phyloP scores from a whole-genome alignment of 1,140 invertebrate species.

The Magallana gigas region DNA sequence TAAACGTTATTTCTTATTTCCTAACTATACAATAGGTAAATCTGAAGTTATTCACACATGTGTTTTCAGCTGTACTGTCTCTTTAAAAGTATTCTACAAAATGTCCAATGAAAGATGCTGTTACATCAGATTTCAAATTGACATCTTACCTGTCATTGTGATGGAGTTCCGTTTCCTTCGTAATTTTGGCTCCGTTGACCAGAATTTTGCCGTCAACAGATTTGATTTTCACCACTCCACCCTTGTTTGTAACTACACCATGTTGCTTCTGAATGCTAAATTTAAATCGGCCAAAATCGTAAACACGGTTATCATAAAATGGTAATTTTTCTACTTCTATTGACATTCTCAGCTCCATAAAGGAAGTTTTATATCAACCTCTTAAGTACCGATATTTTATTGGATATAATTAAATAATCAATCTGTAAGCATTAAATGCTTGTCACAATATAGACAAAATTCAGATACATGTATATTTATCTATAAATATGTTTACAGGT shows the following conservation, averaged over 20 bases:
- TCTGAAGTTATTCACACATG: too few species aligned
- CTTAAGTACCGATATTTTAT: background rate
- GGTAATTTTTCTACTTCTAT: background rate
- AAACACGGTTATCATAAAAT: slow-evolving; percentile 2
- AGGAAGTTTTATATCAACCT: background rate
- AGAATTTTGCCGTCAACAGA: slow-evolving; percentile 80
- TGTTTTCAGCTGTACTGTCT: too few species aligned
- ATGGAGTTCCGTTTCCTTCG: slow-evolving; percentile 79
- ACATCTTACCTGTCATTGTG: slow-evolving; percentile 83
- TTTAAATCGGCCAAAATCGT: background rate
- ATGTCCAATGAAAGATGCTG: too few species aligned
- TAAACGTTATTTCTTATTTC: too few species aligned
- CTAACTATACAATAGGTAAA: too few species aligned
- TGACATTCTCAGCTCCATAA: background rate
- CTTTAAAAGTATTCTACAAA: too few species aligned
- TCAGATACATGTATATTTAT: too few species aligned
- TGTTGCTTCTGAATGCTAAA: slow-evolving; percentile 82
- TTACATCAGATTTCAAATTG: background rate
- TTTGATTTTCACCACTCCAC: slow-evolving; percentile 80
- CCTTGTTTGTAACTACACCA: slow-evolving; percentile 79
- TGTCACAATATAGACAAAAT: too few species aligned
- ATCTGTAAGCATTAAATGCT: too few species aligned
- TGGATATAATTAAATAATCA: too few species aligned
- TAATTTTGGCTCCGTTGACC: slow-evolving; percentile 81
- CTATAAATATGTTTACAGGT: too few species aligned